A percentile compares a stretch with the other conserved stretches of the same genome.
Evolutionary conservation across 2,888 invertebrate genomes (phyloP).

Genomic region (Cantharis rufa): DNA sequence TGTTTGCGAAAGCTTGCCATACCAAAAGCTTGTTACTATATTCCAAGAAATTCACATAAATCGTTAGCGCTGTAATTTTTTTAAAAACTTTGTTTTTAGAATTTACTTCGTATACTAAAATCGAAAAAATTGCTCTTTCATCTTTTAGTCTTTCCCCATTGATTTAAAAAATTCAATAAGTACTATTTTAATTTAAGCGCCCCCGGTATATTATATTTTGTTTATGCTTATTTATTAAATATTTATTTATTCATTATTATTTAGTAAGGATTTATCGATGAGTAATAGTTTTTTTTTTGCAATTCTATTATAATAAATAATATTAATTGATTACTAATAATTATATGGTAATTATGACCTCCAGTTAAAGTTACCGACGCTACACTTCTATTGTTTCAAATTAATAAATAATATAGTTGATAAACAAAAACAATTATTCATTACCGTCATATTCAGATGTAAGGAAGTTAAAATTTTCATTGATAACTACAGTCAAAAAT

Average conservation of each 20-base stretch:
- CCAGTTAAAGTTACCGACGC: background rate
- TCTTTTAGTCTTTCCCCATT: background rate
- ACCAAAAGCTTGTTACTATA: background rate
- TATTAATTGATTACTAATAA: background rate
- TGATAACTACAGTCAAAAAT: background rate
- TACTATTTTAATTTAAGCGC: too few relatives aligned
- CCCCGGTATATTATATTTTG: background rate
- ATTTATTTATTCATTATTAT: background rate
- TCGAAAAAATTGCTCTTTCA: background rate
- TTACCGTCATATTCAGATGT: background rate
- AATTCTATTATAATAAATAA: background rate
- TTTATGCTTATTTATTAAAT: background rate
- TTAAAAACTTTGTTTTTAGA: background rate
- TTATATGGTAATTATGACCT: background rate
- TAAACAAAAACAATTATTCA: background rate
- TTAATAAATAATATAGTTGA: background rate
- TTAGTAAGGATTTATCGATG: background rate
- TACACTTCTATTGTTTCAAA: background rate
- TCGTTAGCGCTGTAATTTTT: background rate
- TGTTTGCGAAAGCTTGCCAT: background rate
- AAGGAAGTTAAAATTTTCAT: background rate
- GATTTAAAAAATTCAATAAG: background rate
- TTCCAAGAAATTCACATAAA: background rate
- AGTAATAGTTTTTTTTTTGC: background rate
- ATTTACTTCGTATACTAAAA: background rate